phyloP scores from a whole-genome alignment of 2,888 invertebrate genomes.

The Mythimna impura region DNA sequence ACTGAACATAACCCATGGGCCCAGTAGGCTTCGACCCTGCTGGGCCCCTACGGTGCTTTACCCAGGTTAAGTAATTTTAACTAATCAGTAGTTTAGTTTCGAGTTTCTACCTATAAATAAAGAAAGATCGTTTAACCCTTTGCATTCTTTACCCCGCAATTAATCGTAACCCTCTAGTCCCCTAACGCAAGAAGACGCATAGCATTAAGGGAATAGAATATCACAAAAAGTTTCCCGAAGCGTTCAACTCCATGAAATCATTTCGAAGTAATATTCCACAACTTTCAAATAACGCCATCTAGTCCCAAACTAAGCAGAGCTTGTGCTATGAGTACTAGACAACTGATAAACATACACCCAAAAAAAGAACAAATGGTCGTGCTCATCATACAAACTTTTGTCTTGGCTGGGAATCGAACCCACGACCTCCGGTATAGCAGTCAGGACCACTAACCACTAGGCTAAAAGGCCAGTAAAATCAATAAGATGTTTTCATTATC shows the following conservation, averaged over 20 bases:
- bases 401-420: no score
- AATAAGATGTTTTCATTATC: constrained; percentile 9
- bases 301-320: no score
- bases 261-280: constrained; percentile 7
- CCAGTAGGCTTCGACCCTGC: no score
- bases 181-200: constrained; percentile 8
- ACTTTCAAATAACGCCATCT: no score
- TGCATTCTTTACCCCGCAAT: constrained; percentile 41
- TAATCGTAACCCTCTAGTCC: constrained; percentile 19
- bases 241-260: background rate
- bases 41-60: background rate
- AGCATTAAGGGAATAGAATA: constrained; percentile 9
- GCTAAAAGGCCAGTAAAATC: no score
- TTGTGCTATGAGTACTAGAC: no score
- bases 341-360: no score
- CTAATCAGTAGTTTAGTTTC: constrained; percentile 3
- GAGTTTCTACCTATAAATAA: constrained; percentile 5
- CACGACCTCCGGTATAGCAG: no score
- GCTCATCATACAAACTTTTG: no score
- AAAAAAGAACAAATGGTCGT: no score
- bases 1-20: no score
- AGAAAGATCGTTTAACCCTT: constrained; percentile 13
- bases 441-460: no score
- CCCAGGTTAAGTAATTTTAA: constrained; percentile 5
- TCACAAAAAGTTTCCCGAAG: background rate